phyloP scores from a whole-genome alignment of 2,113 vertebrate genomes.

The Rhabdornis inornatus region DNA sequence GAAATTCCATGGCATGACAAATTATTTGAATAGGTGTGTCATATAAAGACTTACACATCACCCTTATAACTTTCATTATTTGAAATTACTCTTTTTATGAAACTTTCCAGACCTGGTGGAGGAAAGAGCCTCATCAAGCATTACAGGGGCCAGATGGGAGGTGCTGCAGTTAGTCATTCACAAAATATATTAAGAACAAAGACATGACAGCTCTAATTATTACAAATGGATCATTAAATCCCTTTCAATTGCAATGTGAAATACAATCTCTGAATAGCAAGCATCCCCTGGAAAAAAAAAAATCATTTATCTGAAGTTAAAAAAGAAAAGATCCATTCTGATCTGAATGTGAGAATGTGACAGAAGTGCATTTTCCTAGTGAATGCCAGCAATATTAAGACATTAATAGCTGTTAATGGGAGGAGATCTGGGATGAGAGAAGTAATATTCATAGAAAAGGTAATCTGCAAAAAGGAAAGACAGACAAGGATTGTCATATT shows the following conservation, averaged over 20 bases:
- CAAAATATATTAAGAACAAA: slow-evolving; percentile 35
- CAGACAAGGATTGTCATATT: neutral
- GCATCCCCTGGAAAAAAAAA: neutral
- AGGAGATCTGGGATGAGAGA: neutral
- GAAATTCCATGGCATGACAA: neutral
- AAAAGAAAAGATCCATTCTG: neutral
- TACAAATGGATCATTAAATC: slow-evolving; percentile 55
- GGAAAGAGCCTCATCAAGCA: slow-evolving; percentile 1
- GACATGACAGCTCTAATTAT: slow-evolving; percentile 13
- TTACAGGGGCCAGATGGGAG: neutral
- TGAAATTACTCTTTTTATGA: slow-evolving; percentile 1
- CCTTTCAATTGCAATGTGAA: neutral
- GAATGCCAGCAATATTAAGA: slow-evolving; percentile 15
- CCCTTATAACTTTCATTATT: neutral
- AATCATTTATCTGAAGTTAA: neutral
- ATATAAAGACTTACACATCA: neutral
- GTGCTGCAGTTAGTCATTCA: slow-evolving; percentile 43
- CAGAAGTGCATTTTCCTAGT: slow-evolving; percentile 19
- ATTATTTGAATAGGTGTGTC: neutral
- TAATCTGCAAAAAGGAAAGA: neutral
- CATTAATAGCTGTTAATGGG: slow-evolving; percentile 6
- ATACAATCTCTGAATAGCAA: slow-evolving; percentile 27
- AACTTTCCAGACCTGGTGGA: neutral
- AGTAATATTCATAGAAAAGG: neutral
- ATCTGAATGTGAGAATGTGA: neutral